Evolutionary conservation across 2,888 invertebrate genomes (phyloP).

Genomic region (Melinaea menophilus): DNA sequence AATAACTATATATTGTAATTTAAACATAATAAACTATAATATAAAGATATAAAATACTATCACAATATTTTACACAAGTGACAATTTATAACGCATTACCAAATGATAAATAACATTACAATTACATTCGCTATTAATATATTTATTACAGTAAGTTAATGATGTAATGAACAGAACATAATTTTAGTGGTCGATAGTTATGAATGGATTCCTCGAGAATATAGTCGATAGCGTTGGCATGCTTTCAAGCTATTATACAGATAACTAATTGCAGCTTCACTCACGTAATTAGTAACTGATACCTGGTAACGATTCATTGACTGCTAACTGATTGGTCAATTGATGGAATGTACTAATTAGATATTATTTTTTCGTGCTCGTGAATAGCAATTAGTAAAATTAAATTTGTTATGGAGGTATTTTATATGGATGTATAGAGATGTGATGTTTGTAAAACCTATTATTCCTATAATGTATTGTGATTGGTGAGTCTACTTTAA

Average conservation of each 20-base stretch:
- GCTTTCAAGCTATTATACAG: constrained; percentile 28
- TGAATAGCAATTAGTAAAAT: not conserved
- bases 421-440: too few species aligned
- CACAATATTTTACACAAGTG: not conserved
- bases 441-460: not conserved
- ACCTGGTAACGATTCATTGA: constrained; percentile 16
- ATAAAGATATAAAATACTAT: not conserved
- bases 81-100: not conserved
- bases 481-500: too few species aligned
- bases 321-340: constrained; percentile 17
- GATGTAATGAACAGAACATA: constrained; percentile 9
- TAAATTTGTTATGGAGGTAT: not conserved
- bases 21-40: too few species aligned
- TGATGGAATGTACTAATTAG: constrained; percentile 5
- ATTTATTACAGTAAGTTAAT: constrained; percentile 6
- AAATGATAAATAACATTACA: not conserved
- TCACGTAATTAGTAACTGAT: constrained; percentile 24
- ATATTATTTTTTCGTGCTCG: not conserved
- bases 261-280: constrained; percentile 24
- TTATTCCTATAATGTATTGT: too few species aligned
- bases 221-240: constrained; percentile 22
- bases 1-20: not conserved
- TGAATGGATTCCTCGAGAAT: constrained; percentile 20
- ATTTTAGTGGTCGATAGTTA: constrained; percentile 17
- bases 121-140: not conserved